These are phyloP conservation scores for Atherix ibis DNA, from an alignment of 2,888 invertebrate species.

Conservation along the genomic window DNA sequence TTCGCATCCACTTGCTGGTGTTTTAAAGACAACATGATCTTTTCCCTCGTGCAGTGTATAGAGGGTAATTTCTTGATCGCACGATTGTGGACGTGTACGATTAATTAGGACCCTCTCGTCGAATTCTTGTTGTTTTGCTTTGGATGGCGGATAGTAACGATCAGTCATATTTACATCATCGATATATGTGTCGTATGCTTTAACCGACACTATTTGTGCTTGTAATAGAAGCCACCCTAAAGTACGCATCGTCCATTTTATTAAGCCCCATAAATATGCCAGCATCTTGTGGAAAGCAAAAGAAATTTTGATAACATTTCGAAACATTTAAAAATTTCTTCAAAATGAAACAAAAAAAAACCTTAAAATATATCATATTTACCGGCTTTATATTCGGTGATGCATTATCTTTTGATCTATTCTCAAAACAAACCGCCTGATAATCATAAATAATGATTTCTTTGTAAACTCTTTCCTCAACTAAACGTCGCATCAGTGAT, in stretches of 20 bases:
- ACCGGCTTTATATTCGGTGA: slow-evolving; percentile 47
- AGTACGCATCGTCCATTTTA: slow-evolving; percentile 43
- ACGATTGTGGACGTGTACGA: slow-evolving; percentile 68
- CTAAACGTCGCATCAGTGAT: slow-evolving; percentile 56
- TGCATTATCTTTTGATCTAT: slow-evolving; percentile 43
- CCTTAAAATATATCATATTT: slow-evolving; percentile 11
- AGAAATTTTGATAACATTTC: too few relatives aligned
- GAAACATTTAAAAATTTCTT: too few relatives aligned
- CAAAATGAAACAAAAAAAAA: too few relatives aligned
- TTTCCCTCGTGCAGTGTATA: slow-evolving; percentile 37
- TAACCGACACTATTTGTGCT: slow-evolving; percentile 35
- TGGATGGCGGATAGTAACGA: slow-evolving; percentile 26
- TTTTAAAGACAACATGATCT: slow-evolving; percentile 36
- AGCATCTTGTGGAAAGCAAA: too few relatives aligned
- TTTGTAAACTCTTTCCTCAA: slow-evolving; percentile 60
- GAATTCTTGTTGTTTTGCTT: slow-evolving; percentile 40
- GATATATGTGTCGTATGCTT: slow-evolving; percentile 34
- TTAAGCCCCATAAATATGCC: too few relatives aligned
- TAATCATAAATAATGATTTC: slow-evolving; percentile 67
- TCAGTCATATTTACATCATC: slow-evolving; percentile 38
- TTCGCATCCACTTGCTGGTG: slow-evolving; percentile 32
- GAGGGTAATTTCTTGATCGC: slow-evolving; percentile 56
- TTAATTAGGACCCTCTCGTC: slow-evolving; percentile 51
- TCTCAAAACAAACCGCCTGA: slow-evolving; percentile 74
- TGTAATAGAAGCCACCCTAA: slow-evolving; percentile 43